These are phyloP conservation scores for Amphimedon queenslandica DNA, from an alignment of 37 sponge, comb jelly and placozoan species.

Conservation along the genomic window DNA sequence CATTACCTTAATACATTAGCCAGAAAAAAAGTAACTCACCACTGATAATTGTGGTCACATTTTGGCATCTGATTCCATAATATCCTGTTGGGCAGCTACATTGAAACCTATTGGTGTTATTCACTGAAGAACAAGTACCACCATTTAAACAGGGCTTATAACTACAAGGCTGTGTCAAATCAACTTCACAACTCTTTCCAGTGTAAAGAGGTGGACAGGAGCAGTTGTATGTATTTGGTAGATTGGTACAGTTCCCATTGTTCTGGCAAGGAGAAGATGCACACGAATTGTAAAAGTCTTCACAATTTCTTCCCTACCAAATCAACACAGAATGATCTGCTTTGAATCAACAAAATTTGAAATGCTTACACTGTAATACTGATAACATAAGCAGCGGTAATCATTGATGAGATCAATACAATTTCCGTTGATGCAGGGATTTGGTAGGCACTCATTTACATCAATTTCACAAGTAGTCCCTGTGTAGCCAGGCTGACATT, in stretches of 20 bases:
- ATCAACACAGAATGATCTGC: not conserved
- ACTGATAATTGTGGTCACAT: too few relatives aligned
- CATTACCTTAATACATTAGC: too few relatives aligned
- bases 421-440: slow-evolving; percentile 1
- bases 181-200: slow-evolving; percentile 4
- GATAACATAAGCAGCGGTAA: slow-evolving; percentile 9
- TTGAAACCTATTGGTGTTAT: too few relatives aligned
- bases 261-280: not conserved
- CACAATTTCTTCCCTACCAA: slow-evolving; percentile 2
- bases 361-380: not conserved
- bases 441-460: not conserved
- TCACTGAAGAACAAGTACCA: not conserved
- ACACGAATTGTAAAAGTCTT: slow-evolving; percentile 1
- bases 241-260: not conserved
- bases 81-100: too few relatives aligned
- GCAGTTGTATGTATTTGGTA: not conserved
- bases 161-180: not conserved
- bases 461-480: slow-evolving; percentile 12
- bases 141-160: not conserved
- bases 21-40: too few relatives aligned
- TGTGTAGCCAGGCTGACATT: slow-evolving; percentile 14
- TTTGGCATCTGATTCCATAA: too few relatives aligned
- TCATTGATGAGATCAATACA: slow-evolving; percentile 15
- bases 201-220: slow-evolving; percentile 9
- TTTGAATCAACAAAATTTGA: not conserved